Evolutionary conservation across 37 sponge, comb jelly and placozoan species (phyloP), one percentile per base, ranked within the genome.

Genomic region (Eunapius fragilis): DNA sequence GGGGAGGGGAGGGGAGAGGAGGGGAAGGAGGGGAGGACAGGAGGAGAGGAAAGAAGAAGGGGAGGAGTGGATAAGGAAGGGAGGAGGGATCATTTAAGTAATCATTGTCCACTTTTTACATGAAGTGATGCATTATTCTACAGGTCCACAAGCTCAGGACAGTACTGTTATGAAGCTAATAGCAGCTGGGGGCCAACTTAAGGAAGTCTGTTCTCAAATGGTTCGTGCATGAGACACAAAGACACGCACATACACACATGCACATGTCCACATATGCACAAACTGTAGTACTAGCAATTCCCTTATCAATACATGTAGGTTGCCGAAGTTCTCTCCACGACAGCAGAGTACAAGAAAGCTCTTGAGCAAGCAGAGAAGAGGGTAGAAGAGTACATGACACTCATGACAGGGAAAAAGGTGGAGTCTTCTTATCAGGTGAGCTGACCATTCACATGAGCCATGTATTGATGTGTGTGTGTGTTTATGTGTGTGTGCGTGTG

Each of bases 311-410:
- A 22, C 67, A 25, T 27, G 24, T 37, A 93, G 94, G 84, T 93
- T 79, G 87, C 84, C 12, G 90, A 89, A 41, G 94, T 90, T 27
- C 80, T 93, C 48, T 48, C 67, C 10, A 83, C 71, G 25, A 85
- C 69, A 0, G 70, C 37, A 22, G 87, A 93, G 71, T 88, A 93
- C 84, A 93, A 84, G 82, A 93, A 80, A 48, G 90, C 90, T 2
- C 41, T 89, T 33, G 87, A 89, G 25, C 86, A 93, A 78, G 94
- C 94, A 31, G 87, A 90, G 74, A 86, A 89, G 31, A 83, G 87
- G 25, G 94, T 90, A 41, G 83, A 93, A 41, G 93, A 93, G 34
- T 89, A 85, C 70, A 49, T 93, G 31, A 81, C 84, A 4, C 87
- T 93, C 31, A 89, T 93, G 87, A 93, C 93, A n/a, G 93, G 93